Evolutionary conservation across 2,888 invertebrate species (phyloP).

Genomic region (Ophion ellenae): DNA sequence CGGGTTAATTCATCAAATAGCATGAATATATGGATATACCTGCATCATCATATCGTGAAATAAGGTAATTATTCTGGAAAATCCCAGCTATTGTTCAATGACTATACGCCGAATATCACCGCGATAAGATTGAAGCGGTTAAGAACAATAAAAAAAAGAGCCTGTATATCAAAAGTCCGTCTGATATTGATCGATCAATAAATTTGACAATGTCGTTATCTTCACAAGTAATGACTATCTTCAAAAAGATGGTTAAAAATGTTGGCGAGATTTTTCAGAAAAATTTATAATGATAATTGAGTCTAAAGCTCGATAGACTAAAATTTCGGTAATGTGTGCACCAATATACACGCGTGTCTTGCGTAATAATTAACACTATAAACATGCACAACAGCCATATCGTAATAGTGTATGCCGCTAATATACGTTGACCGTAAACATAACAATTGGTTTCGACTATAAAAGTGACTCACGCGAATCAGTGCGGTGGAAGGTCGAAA

Average conservation of each 20-base stretch:
- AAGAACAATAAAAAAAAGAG: no score
- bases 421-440: neutral
- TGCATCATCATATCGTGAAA: no score
- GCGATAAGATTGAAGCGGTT: no score
- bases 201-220: no score
- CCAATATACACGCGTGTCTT: neutral
- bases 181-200: no score
- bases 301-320: neutral
- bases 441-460: conserved; percentile 1
- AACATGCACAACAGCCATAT: neutral
- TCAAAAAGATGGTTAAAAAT: neutral
- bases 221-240: neutral
- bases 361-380: neutral
- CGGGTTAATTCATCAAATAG: neutral
- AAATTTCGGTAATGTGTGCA: neutral
- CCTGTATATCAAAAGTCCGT: no score
- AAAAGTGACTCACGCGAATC: neutral
- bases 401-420: neutral
- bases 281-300: neutral
- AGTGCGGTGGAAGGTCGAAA: neutral
- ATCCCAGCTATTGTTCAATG: no score
- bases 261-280: neutral
- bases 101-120: no score
- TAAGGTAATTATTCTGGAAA: no score
- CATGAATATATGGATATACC: neutral